Base-by-base conservation (phyloP, 2,113 vertebrate species). In the Micromys minutus region DNA sequence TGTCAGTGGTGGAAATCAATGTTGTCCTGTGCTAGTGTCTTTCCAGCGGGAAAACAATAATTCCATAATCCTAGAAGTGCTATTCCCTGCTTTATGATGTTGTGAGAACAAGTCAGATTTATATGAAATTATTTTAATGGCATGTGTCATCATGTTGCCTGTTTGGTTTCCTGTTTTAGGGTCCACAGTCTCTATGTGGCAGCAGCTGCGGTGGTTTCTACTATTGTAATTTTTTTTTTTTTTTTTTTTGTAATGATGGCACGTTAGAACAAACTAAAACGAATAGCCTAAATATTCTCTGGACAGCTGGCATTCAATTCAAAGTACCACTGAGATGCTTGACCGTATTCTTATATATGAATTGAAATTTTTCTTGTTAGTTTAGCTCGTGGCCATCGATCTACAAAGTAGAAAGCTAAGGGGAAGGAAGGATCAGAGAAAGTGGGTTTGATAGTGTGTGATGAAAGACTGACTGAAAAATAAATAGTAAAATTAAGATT, bases 341-440 rank as follows among this genome's bases (percentile, higher is more conserved):
- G 75, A 45, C 42, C 89, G 1, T 86, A 19, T 87, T 94, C 95
- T 95, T 84, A 57, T 75, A 69, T 45, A 75, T 34, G 63, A 88
- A n/a, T 45, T 21, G 76, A 71, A 94, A 63, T 9, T 42, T 81
- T 57, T n/a, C 29, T 57, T 71, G n/a, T 84, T 55, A 65, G 31
- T 63, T 79, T 57, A 85, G 45, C 34, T 85, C 36, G 47, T 16
- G 52, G 59, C 45, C 15, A 2, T 75, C 4, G 8, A 69, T 7
- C 5, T 90, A 52, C 0, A 72, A 47, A 59, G 74, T 57, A 77
- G 5, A 76, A 42, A 34, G 31, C 12, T 87, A 42, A 36, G 1
- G 12, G 17, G 17, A 3, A 12, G 42, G 63, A 15, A 65, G 63
- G 31, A 22, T n/a, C 45, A 26, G 11, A 36, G 42, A 47, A 67